A percentile compares a stretch with the other conserved stretches of the same genome.
Evolutionary conservation across 2,888 invertebrate genomes (phyloP).

Genomic region (Shargacucullia verbasci): DNA sequence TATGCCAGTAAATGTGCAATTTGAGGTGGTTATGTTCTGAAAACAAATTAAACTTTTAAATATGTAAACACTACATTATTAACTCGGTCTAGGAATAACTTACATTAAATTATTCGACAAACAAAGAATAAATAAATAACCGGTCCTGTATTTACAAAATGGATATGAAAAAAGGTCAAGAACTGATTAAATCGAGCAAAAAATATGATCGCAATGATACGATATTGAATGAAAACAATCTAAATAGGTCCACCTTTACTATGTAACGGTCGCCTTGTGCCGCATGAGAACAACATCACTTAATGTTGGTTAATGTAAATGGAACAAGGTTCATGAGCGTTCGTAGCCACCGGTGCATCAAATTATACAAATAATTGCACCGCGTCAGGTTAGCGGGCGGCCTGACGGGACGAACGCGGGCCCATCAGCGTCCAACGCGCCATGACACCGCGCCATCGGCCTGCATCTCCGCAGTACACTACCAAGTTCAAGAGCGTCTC

Average conservation of each 20-base stretch:
- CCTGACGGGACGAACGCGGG: slow-evolving; percentile 34
- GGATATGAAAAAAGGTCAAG: not conserved
- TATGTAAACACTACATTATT: slow-evolving; percentile 50
- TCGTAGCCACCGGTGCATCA: slow-evolving; percentile 76
- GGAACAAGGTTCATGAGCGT: slow-evolving; percentile 86
- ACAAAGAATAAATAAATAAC: slow-evolving; percentile 5
- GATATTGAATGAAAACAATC: slow-evolving; percentile 37
- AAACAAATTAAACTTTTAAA: slow-evolving; percentile 68
- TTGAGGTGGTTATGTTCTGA: slow-evolving; percentile 69
- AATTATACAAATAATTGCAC: slow-evolving; percentile 73
- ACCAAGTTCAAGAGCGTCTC: slow-evolving; percentile 83
- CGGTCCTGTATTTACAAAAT: slow-evolving; percentile 5
- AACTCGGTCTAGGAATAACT: slow-evolving; percentile 13
- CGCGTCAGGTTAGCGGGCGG: slow-evolving; percentile 53
- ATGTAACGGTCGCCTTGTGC: slow-evolving; percentile 76
- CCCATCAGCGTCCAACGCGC: slow-evolving; percentile 51
- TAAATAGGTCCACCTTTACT: slow-evolving; percentile 29
- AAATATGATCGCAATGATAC: slow-evolving; percentile 42
- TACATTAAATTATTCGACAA: slow-evolving; percentile 3
- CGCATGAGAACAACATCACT: slow-evolving; percentile 70
- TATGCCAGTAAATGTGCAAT: slow-evolving; percentile 75
- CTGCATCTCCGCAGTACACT: slow-evolving; percentile 67
- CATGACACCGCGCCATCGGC: slow-evolving; percentile 51
- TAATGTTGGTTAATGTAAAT: slow-evolving; percentile 81
- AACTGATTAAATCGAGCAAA: slow-evolving; percentile 12